Base-by-base conservation (phyloP, 2,113 vertebrate species). In the Phyllostomus hastatus region DNA sequence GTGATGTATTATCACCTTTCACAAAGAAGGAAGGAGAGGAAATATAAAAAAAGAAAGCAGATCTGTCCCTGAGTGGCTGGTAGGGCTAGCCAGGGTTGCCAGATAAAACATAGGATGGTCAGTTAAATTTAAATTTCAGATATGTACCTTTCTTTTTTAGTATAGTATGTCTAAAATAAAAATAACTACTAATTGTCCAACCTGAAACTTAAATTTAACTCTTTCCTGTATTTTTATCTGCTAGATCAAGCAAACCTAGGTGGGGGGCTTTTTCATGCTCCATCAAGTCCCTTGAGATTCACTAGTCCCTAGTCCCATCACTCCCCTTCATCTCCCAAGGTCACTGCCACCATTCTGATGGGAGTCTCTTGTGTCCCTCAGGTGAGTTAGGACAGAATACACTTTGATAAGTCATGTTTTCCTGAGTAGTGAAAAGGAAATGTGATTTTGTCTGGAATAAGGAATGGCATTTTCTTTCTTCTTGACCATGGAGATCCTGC, bases 201-300 rank as follows among this genome's bases (percentile, higher is more conserved):
- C 48, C 43, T 94, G 83, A 66, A 83, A 31, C 66, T 84, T 8
- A 10, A 14, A 31, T 43, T 14, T 43, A 31, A 9, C n/a, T 57
- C 43, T 1, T 3, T 46, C 1, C 10, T 61, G 1, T 17, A 8
- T 16, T 83, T 94, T 84, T 73, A 24, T 88, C 91, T 70, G 54
- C 57, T 48, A 19, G 24, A 7, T 61, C 17, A 28, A 35, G 48
- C 0, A 20, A 7, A 61, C 59, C 15, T n/a, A 3, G 43, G 50
- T 12, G 43, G 12, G 48, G 16, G 3, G 1, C 4, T 35, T 75
- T 69, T 48, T 33, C n/a, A 0, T 15, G 8, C 22, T 46, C 1
- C 1, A 1, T 33, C 70, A 7, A 5, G 17, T 22, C 8, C 48
- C 22, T 31, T 79, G 64, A 35, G n/a, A 50, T 12, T 16, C 38